Percentiles rank a stretch among this genome's conserved stretches.
These are phyloP conservation scores for Zaprionus africanus DNA, from an alignment of 1,140 invertebrate species.

Conservation along the genomic window DNA sequence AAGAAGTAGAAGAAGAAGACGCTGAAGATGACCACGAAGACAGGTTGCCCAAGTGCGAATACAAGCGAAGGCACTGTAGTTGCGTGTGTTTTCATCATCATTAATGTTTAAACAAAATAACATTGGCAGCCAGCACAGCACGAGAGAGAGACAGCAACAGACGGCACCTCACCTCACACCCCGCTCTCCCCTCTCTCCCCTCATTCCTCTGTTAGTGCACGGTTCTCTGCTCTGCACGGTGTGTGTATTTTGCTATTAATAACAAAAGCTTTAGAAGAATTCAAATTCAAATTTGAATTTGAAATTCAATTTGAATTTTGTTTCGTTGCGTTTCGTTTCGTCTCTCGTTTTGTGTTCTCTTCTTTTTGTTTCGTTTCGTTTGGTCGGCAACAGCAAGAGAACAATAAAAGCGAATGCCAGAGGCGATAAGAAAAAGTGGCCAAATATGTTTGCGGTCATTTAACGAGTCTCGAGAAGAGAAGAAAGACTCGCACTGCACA, in stretches of 20 bases:
- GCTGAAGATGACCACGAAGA: conserved; percentile 11
- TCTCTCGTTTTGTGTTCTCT: conserved; percentile 42
- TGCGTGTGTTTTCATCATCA: conserved; percentile 80
- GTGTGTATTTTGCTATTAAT: conserved; percentile 80
- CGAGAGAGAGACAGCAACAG: conserved; percentile 21
- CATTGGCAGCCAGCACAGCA: conserved; percentile 56
- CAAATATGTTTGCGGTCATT: conserved; percentile 64
- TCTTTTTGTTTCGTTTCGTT: conserved; percentile 51
- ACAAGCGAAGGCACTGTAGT: conserved; percentile 37
- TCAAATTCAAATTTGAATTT: conserved; percentile 53
- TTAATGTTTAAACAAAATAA: conserved; percentile 81
- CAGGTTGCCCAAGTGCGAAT: conserved; percentile 50
- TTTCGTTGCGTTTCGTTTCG: conserved; percentile 50
- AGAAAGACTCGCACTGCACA: conserved; percentile 42
- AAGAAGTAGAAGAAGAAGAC: neutral
- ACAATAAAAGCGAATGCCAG: conserved; percentile 46
- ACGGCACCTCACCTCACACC: conserved; percentile 7
- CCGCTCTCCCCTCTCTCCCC: neutral
- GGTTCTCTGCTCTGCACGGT: conserved; percentile 58
- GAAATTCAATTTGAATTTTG: conserved; percentile 35
- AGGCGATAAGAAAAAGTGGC: conserved; percentile 34
- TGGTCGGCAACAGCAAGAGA: conserved; percentile 66
- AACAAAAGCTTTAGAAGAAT: conserved; percentile 80
- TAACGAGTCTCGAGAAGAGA: conserved; percentile 39
- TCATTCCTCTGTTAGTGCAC: neutral